Conservation (phyloP, 2,888 invertebrate species). For the Euplexia lucipara region DNA sequence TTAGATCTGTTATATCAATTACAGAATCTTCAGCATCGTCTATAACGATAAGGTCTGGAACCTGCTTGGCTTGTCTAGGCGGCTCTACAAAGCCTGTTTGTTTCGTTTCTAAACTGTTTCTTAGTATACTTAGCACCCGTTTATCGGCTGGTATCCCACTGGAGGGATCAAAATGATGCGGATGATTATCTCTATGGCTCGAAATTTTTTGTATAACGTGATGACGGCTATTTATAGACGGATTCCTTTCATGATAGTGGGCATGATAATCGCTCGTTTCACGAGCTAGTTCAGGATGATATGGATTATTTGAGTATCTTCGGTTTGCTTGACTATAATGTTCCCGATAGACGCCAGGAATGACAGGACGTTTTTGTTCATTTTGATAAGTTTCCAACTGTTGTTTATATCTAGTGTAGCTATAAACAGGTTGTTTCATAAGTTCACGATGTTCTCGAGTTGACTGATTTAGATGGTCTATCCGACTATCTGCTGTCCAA, state of each 20-base stretch:
- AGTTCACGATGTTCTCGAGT: slow-evolving; percentile 85
- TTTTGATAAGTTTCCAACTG: slow-evolving; percentile 85
- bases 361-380: slow-evolving; percentile 80
- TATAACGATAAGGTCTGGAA: slow-evolving; percentile 88
- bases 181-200: slow-evolving; percentile 80
- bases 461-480: slow-evolving; percentile 82
- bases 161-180: slow-evolving; percentile 78
- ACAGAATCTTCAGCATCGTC: slow-evolving; percentile 88
- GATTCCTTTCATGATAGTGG: slow-evolving; percentile 81
- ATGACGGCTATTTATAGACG: slow-evolving; percentile 77
- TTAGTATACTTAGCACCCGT: slow-evolving; percentile 93
- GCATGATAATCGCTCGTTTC: slow-evolving; percentile 80
- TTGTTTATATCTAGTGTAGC: slow-evolving; percentile 85
- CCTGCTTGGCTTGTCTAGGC: slow-evolving; percentile 85
- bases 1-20: slow-evolving; percentile 87
- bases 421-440: slow-evolving; percentile 86
- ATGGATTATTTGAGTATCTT: slow-evolving; percentile 76
- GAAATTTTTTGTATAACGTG: slow-evolving; percentile 85
- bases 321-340: slow-evolving; percentile 75
- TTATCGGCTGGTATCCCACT: slow-evolving; percentile 92
- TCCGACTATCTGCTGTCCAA: slow-evolving; percentile 85
- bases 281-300: slow-evolving; percentile 76
- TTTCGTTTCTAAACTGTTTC: slow-evolving; percentile 93
- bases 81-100: slow-evolving; percentile 90
- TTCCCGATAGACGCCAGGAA: slow-evolving; percentile 78